Base-by-base conservation (phyloP, 2,113 vertebrate genomes). In the Indri indri region DNA sequence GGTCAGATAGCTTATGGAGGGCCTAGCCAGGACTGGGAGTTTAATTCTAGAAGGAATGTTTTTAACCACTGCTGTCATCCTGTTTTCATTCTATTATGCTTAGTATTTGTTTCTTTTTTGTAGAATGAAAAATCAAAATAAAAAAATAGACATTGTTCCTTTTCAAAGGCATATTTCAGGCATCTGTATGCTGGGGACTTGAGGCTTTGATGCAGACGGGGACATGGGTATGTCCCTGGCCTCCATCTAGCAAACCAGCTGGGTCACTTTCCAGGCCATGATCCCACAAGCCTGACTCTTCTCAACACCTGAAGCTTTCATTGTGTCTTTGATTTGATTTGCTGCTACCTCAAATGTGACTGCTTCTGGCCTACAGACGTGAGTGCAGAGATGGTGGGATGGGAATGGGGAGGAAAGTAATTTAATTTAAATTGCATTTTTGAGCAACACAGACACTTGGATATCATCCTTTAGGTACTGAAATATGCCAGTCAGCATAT, bases 401-500 rank as follows among this genome's bases (percentile, higher is more conserved):
- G 20, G 18, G 18, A 1, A 68, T n/a, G 30, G 27, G 63, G 7
- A 47, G 42, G 30, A 80, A 66, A 80, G 37, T 30, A 93, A 91
- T 91, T 91, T 91, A 82, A 97, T 93, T 84, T 93, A 95, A 93
- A 84, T 32, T 94, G 45, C 42, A 42, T 95, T 95, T 96, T 70
- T 97, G 70, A 97, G 84, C 37, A 81, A 79, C 23, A 42, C 20
- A 68, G 71, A 70, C 59, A 87, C 9, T 93, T 96, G 40, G 25
- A 76, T 57, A 95, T 79, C 32, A 88, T 66, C 63, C 61, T 96
- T 73, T 94, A 92, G 88, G n/a, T 85, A 92, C 70, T 91, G 32
- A 52, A 88, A 95, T 94, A 81, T 87, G 65, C 17, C 66, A 94
- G 45, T 94, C 52, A 81, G 52, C 52, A 77, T 89, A 95, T 68